A percentile compares a stretch with the other conserved stretches of the same genome.
Conservation (phyloP, 2,888 invertebrate genomes). For the Drepana falcataria region DNA sequence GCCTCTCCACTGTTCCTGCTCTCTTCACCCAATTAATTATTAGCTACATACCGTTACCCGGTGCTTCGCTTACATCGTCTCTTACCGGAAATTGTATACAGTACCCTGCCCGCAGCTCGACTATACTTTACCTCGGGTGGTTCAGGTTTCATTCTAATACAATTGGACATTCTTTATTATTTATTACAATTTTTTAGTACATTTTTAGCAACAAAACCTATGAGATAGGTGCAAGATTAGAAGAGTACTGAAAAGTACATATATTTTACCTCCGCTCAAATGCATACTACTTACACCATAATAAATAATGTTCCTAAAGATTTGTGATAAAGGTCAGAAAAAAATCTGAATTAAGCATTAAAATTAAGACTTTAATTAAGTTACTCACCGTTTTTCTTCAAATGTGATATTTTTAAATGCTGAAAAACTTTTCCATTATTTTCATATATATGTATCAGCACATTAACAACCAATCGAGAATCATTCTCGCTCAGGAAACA, state of each 20-base stretch:
- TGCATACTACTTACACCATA: no score
- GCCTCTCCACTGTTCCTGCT: conserved; percentile 23
- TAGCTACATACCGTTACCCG: conserved; percentile 20
- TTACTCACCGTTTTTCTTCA: conserved; percentile 35
- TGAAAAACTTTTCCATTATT: conserved; percentile 25
- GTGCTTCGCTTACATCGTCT: conserved; percentile 9
- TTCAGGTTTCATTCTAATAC: neutral
- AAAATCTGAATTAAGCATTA: no score
- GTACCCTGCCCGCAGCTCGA: neutral
- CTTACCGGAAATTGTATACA: conserved; percentile 1
- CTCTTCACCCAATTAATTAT: conserved; percentile 32
- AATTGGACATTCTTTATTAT: neutral
- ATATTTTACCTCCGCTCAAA: no score
- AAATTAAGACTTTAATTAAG: conserved; percentile 1
- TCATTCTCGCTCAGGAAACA: conserved; percentile 30
- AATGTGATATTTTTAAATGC: conserved; percentile 31
- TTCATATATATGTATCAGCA: conserved; percentile 25
- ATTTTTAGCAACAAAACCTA: neutral
- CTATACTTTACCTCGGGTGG: neutral
- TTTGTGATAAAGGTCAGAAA: no score
- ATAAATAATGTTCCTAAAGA: no score
- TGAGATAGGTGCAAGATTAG: no score
- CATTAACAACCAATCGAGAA: conserved; percentile 34
- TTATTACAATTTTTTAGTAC: neutral
- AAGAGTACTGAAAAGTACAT: no score